These are phyloP conservation scores for Nemoura dubitans DNA, from an alignment of 2,888 invertebrate species.

Conservation along the genomic window DNA sequence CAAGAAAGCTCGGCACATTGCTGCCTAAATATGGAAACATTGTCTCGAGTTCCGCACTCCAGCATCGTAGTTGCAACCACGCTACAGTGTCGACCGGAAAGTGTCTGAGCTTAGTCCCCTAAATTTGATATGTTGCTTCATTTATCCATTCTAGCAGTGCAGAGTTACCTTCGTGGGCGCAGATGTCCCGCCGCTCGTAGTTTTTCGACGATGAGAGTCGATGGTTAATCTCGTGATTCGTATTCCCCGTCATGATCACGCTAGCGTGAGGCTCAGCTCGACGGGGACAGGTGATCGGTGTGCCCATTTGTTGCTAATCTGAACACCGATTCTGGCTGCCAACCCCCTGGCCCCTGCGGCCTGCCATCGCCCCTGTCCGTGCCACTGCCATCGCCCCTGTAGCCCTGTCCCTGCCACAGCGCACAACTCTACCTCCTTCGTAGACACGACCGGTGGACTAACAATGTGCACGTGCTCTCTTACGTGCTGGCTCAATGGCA, in stretches of 20 bases:
- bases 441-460: neutral
- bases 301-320: conserved; percentile 12
- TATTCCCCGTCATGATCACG: neutral
- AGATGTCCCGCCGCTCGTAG: neutral
- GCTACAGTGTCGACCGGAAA: neutral
- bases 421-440: neutral
- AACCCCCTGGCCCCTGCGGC: neutral
- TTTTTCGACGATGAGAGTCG: neutral
- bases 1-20: neutral
- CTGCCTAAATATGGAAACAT: neutral
- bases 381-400: neutral
- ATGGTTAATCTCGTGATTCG: neutral
- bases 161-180: neutral
- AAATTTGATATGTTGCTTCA: neutral
- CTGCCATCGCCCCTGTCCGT: neutral
- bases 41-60: neutral
- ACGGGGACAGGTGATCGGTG: neutral
- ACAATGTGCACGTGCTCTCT: too few species aligned
- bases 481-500: too few species aligned
- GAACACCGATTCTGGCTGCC: conserved; percentile 3
- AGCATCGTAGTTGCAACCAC: neutral
- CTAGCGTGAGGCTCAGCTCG: neutral
- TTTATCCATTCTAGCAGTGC: neutral
- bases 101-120: neutral
- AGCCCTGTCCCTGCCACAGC: too few species aligned